Conservation (phyloP, 1,140 invertebrate genomes). For the Helicoverpa armigera region DNA sequence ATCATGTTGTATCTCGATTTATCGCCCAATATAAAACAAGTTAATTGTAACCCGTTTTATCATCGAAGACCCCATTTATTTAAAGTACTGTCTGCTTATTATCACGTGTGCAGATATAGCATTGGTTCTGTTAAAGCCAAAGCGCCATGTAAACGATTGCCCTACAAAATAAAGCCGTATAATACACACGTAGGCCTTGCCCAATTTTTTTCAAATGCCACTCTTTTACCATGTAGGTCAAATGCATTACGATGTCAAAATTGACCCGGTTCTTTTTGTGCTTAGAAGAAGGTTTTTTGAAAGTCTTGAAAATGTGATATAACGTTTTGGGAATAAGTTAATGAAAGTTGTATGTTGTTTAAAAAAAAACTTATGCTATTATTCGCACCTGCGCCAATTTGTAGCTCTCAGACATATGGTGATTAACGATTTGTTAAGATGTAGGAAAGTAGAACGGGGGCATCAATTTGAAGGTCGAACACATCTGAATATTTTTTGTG, state of each 20-base stretch:
- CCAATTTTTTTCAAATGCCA: conserved; percentile 69
- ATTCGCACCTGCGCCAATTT: conserved; percentile 52
- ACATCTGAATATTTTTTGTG: conserved; percentile 73
- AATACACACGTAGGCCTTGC: conserved; percentile 49
- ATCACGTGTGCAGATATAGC: conserved; percentile 37
- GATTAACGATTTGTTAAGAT: conserved; percentile 78
- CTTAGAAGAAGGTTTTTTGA: conserved; percentile 46
- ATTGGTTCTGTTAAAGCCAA: conserved; percentile 33
- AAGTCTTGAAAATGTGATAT: conserved; percentile 31
- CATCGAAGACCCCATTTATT: conserved; percentile 19
- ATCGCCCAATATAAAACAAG: conserved; percentile 5
- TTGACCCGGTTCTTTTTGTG: conserved; percentile 73
- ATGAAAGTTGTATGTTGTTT: background rate
- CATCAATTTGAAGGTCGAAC: conserved; percentile 77
- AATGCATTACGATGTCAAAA: conserved; percentile 79
- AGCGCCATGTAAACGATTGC: conserved; percentile 30
- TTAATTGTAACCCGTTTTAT: conserved; percentile 26
- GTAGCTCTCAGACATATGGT: conserved; percentile 62
- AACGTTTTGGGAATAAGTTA: conserved; percentile 22
- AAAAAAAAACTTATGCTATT: conserved; percentile 26
- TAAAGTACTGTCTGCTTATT: conserved; percentile 1
- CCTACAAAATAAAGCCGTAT: conserved; percentile 36
- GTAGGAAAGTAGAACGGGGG: conserved; percentile 80
- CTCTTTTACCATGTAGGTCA: conserved; percentile 76
- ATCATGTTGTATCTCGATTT: conserved; percentile 10